phyloP scores from a whole-genome alignment of 2,113 vertebrate genomes.

The Thinocorus orbignyianus region DNA sequence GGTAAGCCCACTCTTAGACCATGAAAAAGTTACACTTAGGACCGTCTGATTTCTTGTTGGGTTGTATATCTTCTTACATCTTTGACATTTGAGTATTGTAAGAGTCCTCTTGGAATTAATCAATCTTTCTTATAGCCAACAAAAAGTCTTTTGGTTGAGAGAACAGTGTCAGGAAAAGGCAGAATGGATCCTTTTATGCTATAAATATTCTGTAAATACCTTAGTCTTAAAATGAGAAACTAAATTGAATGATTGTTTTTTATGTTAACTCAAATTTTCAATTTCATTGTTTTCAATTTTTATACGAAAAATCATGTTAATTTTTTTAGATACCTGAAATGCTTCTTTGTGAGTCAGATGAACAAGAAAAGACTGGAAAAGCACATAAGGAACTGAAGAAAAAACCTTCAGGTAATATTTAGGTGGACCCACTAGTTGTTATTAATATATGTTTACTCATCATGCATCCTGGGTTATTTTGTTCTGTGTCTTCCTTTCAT shows the following conservation, averaged over 20 bases:
- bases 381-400: slow-evolving; percentile 58
- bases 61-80: not conserved
- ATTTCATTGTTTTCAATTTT: not conserved
- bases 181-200: not conserved
- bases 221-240: not conserved
- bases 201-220: not conserved
- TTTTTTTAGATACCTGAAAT: slow-evolving; percentile 90
- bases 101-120: not conserved
- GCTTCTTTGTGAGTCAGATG: slow-evolving; percentile 78
- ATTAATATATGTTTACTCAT: not conserved
- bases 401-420: slow-evolving; percentile 74
- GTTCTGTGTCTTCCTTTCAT: not conserved
- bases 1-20: not conserved
- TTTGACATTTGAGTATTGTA: not conserved
- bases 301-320: not conserved
- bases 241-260: not conserved
- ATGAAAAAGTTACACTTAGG: not conserved
- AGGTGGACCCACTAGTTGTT: not conserved
- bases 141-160: not conserved
- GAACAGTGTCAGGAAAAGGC: not conserved
- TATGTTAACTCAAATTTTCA: not conserved
- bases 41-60: not conserved
- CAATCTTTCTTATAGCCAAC: not conserved
- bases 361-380: slow-evolving; percentile 68
- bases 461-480: not conserved